Base-by-base conservation (phyloP, 2,113 vertebrate species). In the Megalops atlanticus region DNA sequence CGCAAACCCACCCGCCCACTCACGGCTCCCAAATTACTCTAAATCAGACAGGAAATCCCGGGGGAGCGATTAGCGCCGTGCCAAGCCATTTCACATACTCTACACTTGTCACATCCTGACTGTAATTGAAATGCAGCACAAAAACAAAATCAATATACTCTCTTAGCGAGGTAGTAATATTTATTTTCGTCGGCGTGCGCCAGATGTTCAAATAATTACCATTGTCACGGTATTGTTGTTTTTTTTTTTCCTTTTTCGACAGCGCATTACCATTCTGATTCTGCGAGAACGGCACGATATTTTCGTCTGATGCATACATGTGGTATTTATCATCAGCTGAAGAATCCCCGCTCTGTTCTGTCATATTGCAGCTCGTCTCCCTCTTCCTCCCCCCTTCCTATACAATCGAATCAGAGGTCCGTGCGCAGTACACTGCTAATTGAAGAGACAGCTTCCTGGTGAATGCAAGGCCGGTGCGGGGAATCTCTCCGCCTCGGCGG, bases 61-160 rank as follows among this genome's bases (percentile, higher is more conserved):
- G 27, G 68, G 69, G 70, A 80, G 31, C 68, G 1, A 3, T 73
- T 80, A 73, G 31, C 40, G n/a, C 14, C 7, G 64, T 70, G 33
- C 27, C 68, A 70, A 70, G 33, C 7, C 68, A 36, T 38, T 72
- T 72, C 35, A 38, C 11, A 58, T 12, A 15, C 36, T 21, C n/a
- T 49, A 39, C 14, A 40, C 8, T 47, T 21, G 64, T 69, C 64
- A 69, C n/a, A 33, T 69, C 58, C 80, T 86, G 84, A 88, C 64
- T 47, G 45, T 90, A 90, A 91, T 90, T 90, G 88, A 90, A 90
- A 89, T 88, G 88, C 88, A 90, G 90, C 86, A 90, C 90, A 85
- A 85, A 78, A 80, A 77, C 31, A 54, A 80, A 82, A 80, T 82
- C 68, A 85, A 69, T 47, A 45, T 21, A 73, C 12, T 58, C 39